Evolutionary conservation across 2,888 invertebrate species (phyloP), one percentile per base, ranked within the genome.

Genomic region (Netelia melanura): DNA sequence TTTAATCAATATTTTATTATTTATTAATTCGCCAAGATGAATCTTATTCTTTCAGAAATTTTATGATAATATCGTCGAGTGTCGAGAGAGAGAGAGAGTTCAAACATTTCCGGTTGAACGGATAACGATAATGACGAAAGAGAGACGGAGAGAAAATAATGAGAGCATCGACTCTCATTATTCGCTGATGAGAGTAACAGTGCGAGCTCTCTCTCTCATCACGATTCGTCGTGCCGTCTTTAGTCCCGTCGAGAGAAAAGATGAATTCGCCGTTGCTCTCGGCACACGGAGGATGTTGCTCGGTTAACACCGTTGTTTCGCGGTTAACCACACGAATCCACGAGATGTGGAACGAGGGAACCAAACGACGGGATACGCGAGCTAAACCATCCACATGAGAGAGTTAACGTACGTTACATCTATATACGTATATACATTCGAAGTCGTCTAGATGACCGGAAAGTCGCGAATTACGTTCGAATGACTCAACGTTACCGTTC

Each of bases 291-390:
- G 83, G 85, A 87, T 87, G 85, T 88, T 87, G 78, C 86, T 77
- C 72, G 77, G 77, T 84, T 84, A 77, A 77, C 84, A 81, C 84
- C 81, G 84, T 77, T 84, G 84, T 84, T 81, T 78, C 72, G 81
- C 68, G 84, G 84, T 81, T 84, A 84, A 84, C 84, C 84, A 62
- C 81, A 77, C 56, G 77, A 84, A 67, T 81, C 76, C 80, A 72
- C 67, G 67, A 44, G 77, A 81, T 84, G 72, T 72, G 81, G 77
- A 84, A 84, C 81, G 81, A 78, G 72, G 68, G 52, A 81, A 84
- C 81, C 61, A 76, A 71, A 30, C 80, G 67, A 81, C 81, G 80
- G 83, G 75, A 71, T 68, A 43, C 61, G 62, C 21, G 30, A 48
- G 48, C 14, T 17, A 74, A 62, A 21, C 21, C 30, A 58, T 78